Evolutionary conservation across 2,113 vertebrate species (phyloP).

Genomic region (Pyxicephalus adspersus): DNA sequence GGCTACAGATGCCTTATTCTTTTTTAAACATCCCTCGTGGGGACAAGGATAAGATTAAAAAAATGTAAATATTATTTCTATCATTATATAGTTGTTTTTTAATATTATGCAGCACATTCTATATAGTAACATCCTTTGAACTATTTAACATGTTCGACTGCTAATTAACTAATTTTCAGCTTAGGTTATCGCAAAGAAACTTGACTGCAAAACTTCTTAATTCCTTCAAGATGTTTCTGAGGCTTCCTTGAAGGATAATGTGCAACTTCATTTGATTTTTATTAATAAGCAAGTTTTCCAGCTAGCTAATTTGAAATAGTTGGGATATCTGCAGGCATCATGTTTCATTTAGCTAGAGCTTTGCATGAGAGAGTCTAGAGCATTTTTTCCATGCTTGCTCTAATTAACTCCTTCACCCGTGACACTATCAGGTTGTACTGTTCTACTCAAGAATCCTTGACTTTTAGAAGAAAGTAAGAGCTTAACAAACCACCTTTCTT

Average conservation of each 20-base stretch:
- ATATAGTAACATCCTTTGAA: conserved; percentile 9
- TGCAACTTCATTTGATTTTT: conserved; percentile 56
- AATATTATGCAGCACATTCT: background rate
- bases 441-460: conserved; percentile 23
- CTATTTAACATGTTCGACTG: background rate
- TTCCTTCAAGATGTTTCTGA: conserved; percentile 47
- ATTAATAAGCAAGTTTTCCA: conserved; percentile 54
- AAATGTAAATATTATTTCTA: too few species aligned
- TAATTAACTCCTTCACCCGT: conserved; percentile 56
- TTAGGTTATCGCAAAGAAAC: conserved; percentile 46
- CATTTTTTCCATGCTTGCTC: conserved; percentile 34
- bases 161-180: conserved; percentile 45
- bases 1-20: too few species aligned
- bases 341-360: conserved; percentile 48
- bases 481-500: too few species aligned
- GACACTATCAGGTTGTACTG: conserved; percentile 13
- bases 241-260: conserved; percentile 53
- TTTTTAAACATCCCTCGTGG: too few species aligned
- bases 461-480: conserved; percentile 24
- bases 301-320: conserved; percentile 51
- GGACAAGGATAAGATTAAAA: too few species aligned
- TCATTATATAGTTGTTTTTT: background rate
- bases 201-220: conserved; percentile 33
- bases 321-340: conserved; percentile 49
- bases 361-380: conserved; percentile 47